Conservation (phyloP, 2,113 vertebrate species). For the Colaptes auratus region DNA sequence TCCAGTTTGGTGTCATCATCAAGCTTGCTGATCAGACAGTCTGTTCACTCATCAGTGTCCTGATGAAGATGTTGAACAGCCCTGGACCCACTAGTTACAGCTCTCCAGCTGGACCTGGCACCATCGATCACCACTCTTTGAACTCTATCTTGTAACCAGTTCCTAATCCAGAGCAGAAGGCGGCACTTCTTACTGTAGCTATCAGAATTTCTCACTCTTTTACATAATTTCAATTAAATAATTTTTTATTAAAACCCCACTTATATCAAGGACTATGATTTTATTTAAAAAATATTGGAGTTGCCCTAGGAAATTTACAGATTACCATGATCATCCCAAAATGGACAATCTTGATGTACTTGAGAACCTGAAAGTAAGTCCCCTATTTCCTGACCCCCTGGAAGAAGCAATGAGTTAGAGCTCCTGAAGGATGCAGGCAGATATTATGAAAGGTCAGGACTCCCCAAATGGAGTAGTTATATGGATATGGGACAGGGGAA, state of each 20-base stretch:
- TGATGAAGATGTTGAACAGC: no score
- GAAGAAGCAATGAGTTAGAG: neutral
- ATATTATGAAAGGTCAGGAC: neutral
- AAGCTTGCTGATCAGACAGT: no score
- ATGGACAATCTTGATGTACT: neutral
- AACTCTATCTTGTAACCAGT: no score
- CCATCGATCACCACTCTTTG: no score
- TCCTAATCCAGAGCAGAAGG: neutral
- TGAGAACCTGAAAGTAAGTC: neutral
- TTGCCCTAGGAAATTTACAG: neutral
- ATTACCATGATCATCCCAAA: neutral
- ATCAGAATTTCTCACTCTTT: neutral
- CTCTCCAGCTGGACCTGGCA: no score
- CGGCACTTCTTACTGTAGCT: neutral
- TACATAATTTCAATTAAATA: neutral
- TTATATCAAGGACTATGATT: neutral
- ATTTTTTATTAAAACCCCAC: neutral
- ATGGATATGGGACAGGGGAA: neutral
- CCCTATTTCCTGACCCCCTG: fast-evolving
- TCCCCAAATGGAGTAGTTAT: neutral
- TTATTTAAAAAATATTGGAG: neutral
- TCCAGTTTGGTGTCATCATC: no score
- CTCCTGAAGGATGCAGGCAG: neutral
- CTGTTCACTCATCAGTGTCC: no score
- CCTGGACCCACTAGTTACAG: no score